Conservation (phyloP, 2,797 vertebrate species). For the Gallinago solitaria region DNA sequence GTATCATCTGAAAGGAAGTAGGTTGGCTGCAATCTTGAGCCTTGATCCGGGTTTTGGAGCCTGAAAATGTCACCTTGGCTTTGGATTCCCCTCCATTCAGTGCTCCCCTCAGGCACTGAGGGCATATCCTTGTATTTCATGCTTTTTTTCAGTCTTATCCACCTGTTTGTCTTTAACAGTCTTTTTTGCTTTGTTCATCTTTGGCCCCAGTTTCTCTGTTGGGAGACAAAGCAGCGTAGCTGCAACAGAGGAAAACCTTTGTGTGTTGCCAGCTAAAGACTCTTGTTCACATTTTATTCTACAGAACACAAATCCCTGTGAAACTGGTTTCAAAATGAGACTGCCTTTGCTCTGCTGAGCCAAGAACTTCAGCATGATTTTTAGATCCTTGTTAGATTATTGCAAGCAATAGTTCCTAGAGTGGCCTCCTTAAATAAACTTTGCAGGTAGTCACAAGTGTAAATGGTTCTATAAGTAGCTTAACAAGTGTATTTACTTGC, state of each 20-base stretch:
- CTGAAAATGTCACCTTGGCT: neutral
- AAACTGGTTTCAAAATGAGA: neutral
- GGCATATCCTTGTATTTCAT: neutral
- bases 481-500: neutral
- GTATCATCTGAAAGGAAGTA: neutral
- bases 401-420: neutral
- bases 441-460: neutral
- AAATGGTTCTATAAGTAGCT: neutral
- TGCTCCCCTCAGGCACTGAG: neutral
- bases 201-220: neutral
- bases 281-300: neutral
- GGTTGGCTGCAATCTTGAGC: neutral
- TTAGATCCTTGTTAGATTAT: neutral
- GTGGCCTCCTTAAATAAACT: neutral
- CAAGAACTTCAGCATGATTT: neutral
- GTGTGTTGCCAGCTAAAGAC: neutral
- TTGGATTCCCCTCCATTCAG: neutral
- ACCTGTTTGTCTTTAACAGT: constrained; percentile 17
- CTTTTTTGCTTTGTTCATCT: neutral
- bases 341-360: neutral
- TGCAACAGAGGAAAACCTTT: neutral
- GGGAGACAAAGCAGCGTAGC: neutral
- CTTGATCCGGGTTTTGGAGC: neutral
- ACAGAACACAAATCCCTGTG: neutral
- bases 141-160: neutral